Conservation (phyloP, 2,113 vertebrate genomes). For the Genyomyrus donnyi region DNA sequence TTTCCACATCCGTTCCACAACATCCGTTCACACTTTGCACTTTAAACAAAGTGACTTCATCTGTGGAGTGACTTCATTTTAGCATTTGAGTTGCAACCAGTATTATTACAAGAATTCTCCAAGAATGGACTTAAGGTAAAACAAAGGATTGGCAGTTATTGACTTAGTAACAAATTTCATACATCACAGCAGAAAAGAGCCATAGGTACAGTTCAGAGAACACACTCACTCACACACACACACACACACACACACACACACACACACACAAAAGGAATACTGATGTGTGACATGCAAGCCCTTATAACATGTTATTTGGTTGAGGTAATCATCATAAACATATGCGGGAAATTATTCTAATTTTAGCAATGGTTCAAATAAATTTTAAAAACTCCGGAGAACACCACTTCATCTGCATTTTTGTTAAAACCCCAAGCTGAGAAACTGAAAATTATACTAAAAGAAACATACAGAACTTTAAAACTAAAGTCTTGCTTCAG, state of each 20-base stretch:
- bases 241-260: too few species aligned
- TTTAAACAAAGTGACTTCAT: not conserved
- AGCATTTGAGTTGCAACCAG: not conserved
- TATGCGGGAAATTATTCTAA: not conserved
- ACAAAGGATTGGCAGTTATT: not conserved
- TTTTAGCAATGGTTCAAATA: not conserved
- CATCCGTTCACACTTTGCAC: not conserved
- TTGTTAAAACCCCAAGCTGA: not conserved
- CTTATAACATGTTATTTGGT: not conserved
- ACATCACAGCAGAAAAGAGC: not conserved
- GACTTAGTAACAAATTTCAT: not conserved
- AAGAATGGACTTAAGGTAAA: not conserved
- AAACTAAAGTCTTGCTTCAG: not conserved
- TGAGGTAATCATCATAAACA: not conserved
- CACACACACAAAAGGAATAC: not conserved
- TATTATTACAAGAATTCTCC: not conserved
- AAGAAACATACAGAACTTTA: not conserved
- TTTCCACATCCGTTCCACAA: not conserved
- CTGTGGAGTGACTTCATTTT: not conserved
- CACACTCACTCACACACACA: not conserved
- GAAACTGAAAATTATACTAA: not conserved
- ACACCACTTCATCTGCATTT: not conserved
- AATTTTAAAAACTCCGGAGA: not conserved
- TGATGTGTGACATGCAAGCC: not conserved
- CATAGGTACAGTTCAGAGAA: not conserved